Base-by-base conservation (phyloP, 1,140 invertebrate species). In the Myzus persicae region DNA sequence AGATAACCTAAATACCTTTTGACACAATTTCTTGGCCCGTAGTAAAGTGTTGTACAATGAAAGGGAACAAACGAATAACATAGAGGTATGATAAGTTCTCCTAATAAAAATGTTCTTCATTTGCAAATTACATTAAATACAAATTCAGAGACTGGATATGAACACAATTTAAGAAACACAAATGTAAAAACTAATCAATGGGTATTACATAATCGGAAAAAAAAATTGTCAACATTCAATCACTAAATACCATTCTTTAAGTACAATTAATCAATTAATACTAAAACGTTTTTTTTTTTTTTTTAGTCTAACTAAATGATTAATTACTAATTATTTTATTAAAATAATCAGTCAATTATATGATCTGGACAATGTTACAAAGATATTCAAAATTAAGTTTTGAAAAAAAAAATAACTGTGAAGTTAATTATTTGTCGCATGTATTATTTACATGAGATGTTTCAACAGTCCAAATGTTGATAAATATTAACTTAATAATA, bases 341-440 rank as follows among this genome's bases (percentile, higher is more conserved):
- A 90, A 89, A 90, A 54, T 40, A 67, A 90, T 90, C 89, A 90
- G 89, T 90, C 89, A 67, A 42, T 67, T 90, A 67, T 20, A 26
- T 38, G 31, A 90, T 42, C 38, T 90, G 38, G 38, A 90, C 40
- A 42, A 8, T 40, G 85, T 89, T 26, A 38, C 1, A 40, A 38
- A 90, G 44, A 24, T 36, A 88, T 48, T 48, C 20, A 36, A 88
- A 85, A 44, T 20, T 24, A 51, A 38, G 14, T 81, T 81, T 81
- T n/a, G 31, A 76, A 76, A 76, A n/a, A n/a, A 24, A 84, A 84
- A 40, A 40, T 20, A 84, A 24, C 42, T 84, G 81, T 40, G 5
- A 42, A 40, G 81, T 40, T 38, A 84, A 84, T 42, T 84, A 84
- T 42, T 40, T 82, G 18, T 40, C 1, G 36, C 22, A 22, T n/a